Evolutionary conservation across 2,888 invertebrate genomes (phyloP).

Genomic region (Thereva nobilitata): DNA sequence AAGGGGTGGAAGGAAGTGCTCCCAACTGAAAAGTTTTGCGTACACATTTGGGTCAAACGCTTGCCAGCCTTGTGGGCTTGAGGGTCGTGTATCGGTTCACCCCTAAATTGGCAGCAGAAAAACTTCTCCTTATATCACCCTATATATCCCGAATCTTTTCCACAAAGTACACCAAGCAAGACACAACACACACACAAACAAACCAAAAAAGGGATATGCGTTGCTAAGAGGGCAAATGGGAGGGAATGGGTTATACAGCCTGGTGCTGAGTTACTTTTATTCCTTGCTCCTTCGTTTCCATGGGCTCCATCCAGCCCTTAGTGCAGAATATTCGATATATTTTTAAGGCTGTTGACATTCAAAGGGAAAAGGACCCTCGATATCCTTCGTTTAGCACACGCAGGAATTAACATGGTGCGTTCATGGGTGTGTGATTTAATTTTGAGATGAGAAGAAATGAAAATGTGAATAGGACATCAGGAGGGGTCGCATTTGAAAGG

Average conservation of each 20-base stretch:
- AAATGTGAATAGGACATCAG: conserved; percentile 32
- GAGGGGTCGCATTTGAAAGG: conserved; percentile 20
- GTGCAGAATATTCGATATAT: conserved; percentile 4
- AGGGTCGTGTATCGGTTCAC: conserved; percentile 44
- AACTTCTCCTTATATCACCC: conserved; percentile 29
- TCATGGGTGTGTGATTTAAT: conserved; percentile 41
- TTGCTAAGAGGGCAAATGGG: conserved; percentile 37
- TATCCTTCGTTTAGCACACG: conserved; percentile 24
- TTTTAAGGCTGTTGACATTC: conserved; percentile 19
- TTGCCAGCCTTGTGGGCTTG: conserved; percentile 43
- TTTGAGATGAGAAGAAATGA: conserved; percentile 37
- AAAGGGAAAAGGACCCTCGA: conserved; percentile 27
- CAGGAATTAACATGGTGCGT: conserved; percentile 36
- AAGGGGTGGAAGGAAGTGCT: conserved; percentile 30
- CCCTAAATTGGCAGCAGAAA: conserved; percentile 42
- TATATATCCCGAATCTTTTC: conserved; percentile 28
- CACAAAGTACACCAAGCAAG: conserved; percentile 39
- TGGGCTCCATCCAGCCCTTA: conserved; percentile 16
- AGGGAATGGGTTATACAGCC: conserved; percentile 17
- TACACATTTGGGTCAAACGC: conserved; percentile 43
- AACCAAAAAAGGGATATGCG: conserved; percentile 23
- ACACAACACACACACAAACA: conserved; percentile 24
- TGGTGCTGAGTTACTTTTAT: background rate
- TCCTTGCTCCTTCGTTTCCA: background rate
- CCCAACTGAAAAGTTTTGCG: conserved; percentile 42